phyloP scores from a whole-genome alignment of 2,888 invertebrate species.

The Monochamus alternatus region DNA sequence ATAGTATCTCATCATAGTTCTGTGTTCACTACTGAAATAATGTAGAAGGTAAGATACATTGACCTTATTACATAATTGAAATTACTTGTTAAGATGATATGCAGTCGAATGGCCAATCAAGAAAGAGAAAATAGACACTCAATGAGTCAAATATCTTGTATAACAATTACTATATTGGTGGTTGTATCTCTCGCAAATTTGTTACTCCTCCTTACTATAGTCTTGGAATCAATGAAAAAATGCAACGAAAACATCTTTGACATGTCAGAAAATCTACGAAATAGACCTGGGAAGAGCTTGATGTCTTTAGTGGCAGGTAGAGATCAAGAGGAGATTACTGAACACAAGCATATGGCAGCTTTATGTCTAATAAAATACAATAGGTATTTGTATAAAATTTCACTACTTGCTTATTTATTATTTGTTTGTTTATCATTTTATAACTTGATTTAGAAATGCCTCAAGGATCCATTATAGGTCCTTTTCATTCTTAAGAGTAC shows the following conservation, averaged over 20 bases:
- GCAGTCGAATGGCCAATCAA: not conserved
- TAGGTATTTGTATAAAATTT: slow-evolving; percentile 12
- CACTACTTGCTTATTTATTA: not conserved
- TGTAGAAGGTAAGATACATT: no score
- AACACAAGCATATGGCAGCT: slow-evolving; percentile 43
- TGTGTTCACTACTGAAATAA: no score
- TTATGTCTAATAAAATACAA: slow-evolving; percentile 40
- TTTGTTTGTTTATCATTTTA: not conserved
- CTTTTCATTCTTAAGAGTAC: not conserved
- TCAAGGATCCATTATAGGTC: not conserved
- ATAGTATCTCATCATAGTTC: no score
- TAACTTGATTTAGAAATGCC: not conserved
- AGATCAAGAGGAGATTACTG: not conserved
- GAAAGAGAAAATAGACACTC: not conserved
- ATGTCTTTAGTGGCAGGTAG: slow-evolving; percentile 28
- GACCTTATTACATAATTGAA: not conserved
- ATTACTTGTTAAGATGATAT: not conserved
- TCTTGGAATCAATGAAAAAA: slow-evolving; percentile 52
- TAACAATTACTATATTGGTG: slow-evolving; percentile 54
- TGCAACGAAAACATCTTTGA: slow-evolving; percentile 39
- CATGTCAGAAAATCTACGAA: slow-evolving; percentile 3
- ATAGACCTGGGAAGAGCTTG: slow-evolving; percentile 21
- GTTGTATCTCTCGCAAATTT: slow-evolving; percentile 57
- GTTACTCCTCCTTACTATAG: slow-evolving; percentile 52
- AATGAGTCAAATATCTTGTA: slow-evolving; percentile 52